These are phyloP conservation scores for zebrafish (Danio rerio) DNA, from an alignment of 2,113 vertebrate genomes.

Conservation along the genomic window GRCz12tu NC_133188.1:55360001-55360500, in stretches of 20 bases:
- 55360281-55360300: not conserved
- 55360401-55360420: no score
- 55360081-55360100: not conserved
- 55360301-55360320: slow-evolving; percentile 16
- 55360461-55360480: no score
- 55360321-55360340: not conserved
- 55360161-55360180: not conserved
- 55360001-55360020: no score
- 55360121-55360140: not conserved
- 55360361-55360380: no score
- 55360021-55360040: no score
- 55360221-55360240: not conserved
- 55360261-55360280: slow-evolving; percentile 15
- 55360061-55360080: not conserved
- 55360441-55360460: no score
- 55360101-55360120: slow-evolving; percentile 8
- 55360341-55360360: not conserved
- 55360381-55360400: no score
- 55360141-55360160: slow-evolving; percentile 1
- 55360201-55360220: not conserved
- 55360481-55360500: no score
- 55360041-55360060: not conserved
- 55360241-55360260: slow-evolving; percentile 37
- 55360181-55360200: not conserved
- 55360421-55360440: no score